Evolutionary conservation across 2,797 vertebrate genomes (phyloP).

Genomic region (Micropoecilia bifurca): DNA sequence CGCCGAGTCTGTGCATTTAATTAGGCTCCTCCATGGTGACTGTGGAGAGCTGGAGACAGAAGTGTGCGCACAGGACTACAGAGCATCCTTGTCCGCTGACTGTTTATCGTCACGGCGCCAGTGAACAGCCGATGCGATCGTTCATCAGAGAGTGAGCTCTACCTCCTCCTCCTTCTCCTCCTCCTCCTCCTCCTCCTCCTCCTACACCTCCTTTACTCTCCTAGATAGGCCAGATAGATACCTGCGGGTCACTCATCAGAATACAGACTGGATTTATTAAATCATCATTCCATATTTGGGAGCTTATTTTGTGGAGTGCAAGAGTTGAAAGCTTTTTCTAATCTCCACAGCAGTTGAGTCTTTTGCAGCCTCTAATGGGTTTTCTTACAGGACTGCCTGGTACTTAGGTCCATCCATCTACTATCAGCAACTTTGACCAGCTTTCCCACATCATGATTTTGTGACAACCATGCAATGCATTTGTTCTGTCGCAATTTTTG

Average conservation of each 20-base stretch:
- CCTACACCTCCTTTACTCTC: neutral
- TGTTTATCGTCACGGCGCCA: conserved; percentile 76
- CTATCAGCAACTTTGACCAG: neutral
- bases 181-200: conserved; percentile 7
- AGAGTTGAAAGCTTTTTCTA: neutral
- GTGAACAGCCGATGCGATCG: conserved; percentile 66
- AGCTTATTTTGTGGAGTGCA: neutral
- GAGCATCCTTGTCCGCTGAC: conserved; percentile 75
- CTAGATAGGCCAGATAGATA: conserved; percentile 24
- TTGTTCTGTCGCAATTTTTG: neutral
- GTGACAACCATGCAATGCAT: neutral
- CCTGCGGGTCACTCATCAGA: neutral
- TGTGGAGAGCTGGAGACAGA: conserved; percentile 67
- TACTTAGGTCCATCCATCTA: neutral
- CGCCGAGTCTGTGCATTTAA: conserved; percentile 63
- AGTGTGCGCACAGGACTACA: conserved; percentile 75
- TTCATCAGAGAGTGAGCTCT: conserved; percentile 51
- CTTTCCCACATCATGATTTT: neutral
- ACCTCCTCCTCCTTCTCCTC: conserved; percentile 20
- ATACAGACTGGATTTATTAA: neutral
- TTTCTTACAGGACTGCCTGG: neutral
- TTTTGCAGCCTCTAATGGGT: neutral
- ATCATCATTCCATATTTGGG: neutral
- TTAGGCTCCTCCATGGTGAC: conserved; percentile 74
- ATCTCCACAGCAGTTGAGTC: neutral